Evolutionary conservation across 2,113 vertebrate genomes (phyloP).

Genomic region (Mugil cephalus): DNA sequence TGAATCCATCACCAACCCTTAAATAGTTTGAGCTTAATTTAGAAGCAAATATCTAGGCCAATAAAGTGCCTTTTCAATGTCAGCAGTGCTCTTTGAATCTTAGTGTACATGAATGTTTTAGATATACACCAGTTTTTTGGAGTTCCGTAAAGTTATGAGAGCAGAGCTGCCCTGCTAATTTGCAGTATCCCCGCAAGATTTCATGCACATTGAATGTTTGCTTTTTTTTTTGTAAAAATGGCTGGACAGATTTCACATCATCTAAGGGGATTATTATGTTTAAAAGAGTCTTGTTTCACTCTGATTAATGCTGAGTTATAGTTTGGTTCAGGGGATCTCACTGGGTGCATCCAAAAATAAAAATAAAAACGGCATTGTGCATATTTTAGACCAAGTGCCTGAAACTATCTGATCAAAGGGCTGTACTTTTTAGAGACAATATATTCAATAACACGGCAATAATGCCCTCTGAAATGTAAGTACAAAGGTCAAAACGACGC

Average conservation of each 20-base stretch:
- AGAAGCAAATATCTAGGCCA: too few species aligned
- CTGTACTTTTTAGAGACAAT: conserved; percentile 51
- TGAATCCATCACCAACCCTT: too few species aligned
- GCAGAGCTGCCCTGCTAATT: background rate
- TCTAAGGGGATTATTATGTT: background rate
- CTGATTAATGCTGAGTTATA: conserved; percentile 49
- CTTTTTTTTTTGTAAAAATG: background rate
- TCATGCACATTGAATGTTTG: too few species aligned
- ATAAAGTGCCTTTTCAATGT: too few species aligned
- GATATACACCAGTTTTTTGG: background rate
- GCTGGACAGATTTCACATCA: background rate
- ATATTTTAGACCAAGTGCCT: conserved; percentile 49
- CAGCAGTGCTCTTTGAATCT: too few species aligned
- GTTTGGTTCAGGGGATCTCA: conserved; percentile 71
- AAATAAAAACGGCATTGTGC: conserved; percentile 15
- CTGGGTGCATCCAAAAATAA: conserved; percentile 65
- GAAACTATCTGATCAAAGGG: conserved; percentile 50
- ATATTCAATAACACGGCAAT: conserved; percentile 53
- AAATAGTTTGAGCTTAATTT: too few species aligned
- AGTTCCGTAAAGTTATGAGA: background rate
- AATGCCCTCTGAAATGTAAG: conserved; percentile 42
- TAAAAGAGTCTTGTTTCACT: conserved; percentile 46
- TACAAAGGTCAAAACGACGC: conserved; percentile 61
- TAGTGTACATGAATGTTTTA: background rate
- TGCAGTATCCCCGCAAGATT: background rate